These are phyloP conservation scores for Anastatus disparis DNA, from an alignment of 1,140 invertebrate species.

Conservation along the genomic window DNA sequence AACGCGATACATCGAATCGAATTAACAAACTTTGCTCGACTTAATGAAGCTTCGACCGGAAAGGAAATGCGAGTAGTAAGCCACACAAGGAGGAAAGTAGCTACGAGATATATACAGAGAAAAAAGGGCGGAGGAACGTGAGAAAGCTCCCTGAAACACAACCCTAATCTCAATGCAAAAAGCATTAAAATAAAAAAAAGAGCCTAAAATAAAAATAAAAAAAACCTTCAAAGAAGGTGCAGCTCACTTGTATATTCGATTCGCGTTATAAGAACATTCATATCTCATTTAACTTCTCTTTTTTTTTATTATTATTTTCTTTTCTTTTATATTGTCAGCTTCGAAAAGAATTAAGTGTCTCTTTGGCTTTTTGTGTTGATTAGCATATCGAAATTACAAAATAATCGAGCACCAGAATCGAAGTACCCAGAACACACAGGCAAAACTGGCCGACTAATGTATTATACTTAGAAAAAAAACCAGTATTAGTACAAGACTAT, in stretches of 20 bases:
- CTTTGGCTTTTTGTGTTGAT: constrained; percentile 32
- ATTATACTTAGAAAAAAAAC: constrained; percentile 41
- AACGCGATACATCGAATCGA: constrained; percentile 31
- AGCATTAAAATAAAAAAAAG: too few relatives aligned
- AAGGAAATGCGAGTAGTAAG: constrained; percentile 20
- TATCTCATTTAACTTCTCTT: background rate
- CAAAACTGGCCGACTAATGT: constrained; percentile 42
- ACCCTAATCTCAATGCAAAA: constrained; percentile 15
- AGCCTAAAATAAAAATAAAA: too few relatives aligned
- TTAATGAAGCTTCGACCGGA: constrained; percentile 34
- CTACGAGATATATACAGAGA: background rate
- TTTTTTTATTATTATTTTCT: background rate
- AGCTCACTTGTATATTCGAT: too few relatives aligned
- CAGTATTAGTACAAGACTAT: too few relatives aligned
- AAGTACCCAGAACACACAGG: constrained; percentile 38
- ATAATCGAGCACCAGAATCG: constrained; percentile 63
- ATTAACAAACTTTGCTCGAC: constrained; percentile 30
- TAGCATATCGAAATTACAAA: constrained; percentile 66
- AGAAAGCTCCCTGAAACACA: constrained; percentile 45
- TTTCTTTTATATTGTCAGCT: background rate
- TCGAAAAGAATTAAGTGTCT: background rate
- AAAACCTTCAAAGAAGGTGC: background rate
- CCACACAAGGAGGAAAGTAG: constrained; percentile 1
- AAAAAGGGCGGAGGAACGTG: constrained; percentile 48
- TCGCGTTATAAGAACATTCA: too few relatives aligned